Evolutionary conservation across 2,888 invertebrate genomes (phyloP).

Genomic region (Parapristionchus giblindavisi): DNA sequence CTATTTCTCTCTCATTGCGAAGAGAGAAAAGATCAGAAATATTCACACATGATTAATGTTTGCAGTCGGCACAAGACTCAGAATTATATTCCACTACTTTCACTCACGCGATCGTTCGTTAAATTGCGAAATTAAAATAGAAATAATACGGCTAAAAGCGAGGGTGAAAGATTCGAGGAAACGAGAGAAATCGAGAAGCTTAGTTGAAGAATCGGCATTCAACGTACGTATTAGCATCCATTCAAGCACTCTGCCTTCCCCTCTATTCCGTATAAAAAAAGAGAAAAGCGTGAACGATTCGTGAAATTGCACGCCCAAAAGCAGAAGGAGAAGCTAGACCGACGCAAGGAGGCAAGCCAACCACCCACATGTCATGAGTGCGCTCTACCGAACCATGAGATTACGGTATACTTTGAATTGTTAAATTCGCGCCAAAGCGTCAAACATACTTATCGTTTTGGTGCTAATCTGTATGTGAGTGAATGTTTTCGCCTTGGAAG

Average conservation of each 20-base stretch:
- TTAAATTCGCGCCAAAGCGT: conserved; percentile 18
- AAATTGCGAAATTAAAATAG: too few relatives aligned
- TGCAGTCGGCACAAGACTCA: too few relatives aligned
- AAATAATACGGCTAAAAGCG: neutral
- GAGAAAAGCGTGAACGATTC: neutral
- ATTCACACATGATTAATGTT: too few relatives aligned
- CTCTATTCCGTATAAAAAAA: neutral
- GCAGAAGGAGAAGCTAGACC: neutral
- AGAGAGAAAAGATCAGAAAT: too few relatives aligned
- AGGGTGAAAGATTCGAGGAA: neutral
- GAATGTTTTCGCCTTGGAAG: neutral
- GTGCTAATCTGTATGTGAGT: conserved; percentile 27
- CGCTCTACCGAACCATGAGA: neutral
- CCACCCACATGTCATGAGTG: conserved; percentile 3
- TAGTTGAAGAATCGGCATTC: conserved; percentile 16
- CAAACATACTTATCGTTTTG: conserved; percentile 11
- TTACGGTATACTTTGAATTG: conserved; percentile 4
- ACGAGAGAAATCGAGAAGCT: conserved; percentile 24
- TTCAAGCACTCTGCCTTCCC: neutral
- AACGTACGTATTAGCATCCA: neutral
- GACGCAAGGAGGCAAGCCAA: neutral
- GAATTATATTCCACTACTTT: too few relatives aligned
- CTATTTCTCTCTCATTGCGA: too few relatives aligned
- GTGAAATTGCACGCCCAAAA: neutral
- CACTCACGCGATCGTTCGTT: too few relatives aligned